Base-by-base conservation (phyloP, 2,113 vertebrate species). In the Gadus chalcogrammus region DNA sequence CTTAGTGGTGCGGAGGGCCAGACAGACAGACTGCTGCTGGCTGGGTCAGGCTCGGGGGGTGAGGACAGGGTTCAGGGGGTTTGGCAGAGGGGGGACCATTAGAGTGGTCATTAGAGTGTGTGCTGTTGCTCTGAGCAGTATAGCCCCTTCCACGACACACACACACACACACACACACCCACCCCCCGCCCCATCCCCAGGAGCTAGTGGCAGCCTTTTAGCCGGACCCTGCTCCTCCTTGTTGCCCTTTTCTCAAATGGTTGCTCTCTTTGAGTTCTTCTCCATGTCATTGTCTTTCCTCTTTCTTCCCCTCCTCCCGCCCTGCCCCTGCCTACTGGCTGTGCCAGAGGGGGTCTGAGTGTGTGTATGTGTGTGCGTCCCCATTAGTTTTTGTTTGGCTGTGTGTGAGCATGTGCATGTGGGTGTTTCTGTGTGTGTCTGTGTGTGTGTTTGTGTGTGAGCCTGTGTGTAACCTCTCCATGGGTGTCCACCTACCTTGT, bases 401-500 rank as follows among this genome's bases (percentile, higher is more conserved):
- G 64, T 16, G 42, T 66, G 16, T 52, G 55, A 28, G 69, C 70
- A 65, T 65, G 61, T 22, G 20, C 15, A 4, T 35, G 17, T 24
- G 59, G 0, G 18, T 61, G 62, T 63, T n/a, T 17, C 17, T 38
- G 56, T 56, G 48, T 31, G 52, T 58, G 52, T 28, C 15, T 56
- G 53, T 58, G 55, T 56, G 48, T 31, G 52, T 58, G 52, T 28
- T 7, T 56, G 53, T 58, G 55, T 65, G 70, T 31, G 62, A 9
- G 60, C 66, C 28, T 7, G 13, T 72, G 60, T 71, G 69, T 53
- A 87, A 91, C 88, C 87, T 89, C 93, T 95, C 92, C 88, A 27
- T 94, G 93, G 93, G 94, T 94, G 93, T 96, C 94, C 92, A 88
- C 87, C 80, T 91, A 89, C 92, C 94, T 97, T 92, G 94, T 96